Evolutionary conservation across 2,888 invertebrate species (phyloP), one percentile per base, ranked within the genome.

Genomic region (Agelastica alni): DNA sequence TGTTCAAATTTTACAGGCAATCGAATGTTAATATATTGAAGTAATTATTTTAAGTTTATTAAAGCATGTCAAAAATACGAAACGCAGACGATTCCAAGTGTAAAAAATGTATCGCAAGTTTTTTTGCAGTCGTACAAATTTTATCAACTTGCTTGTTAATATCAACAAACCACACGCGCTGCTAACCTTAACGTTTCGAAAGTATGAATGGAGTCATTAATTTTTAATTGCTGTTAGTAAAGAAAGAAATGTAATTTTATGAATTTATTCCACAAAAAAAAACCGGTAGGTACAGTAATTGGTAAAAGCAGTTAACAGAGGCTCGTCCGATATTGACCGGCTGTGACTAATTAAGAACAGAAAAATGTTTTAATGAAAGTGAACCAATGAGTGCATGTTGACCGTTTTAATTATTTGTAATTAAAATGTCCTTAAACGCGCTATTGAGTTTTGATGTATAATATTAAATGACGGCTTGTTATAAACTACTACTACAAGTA

Each of bases 341-440:
- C 46, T 46, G 46, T 22, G 28, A 37, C 47, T 37, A 47, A 47
- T 47, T 47, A 47, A 47, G 37, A 47, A 9, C 22, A n/a, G 52
- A 41, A 45, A 53, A 46, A 46, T 53, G 45, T 46, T 53, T 46
- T 53, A 46, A 53, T 41, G 52, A 46, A 53, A 16, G 30, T 28
- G 36, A 43, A 12, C 32, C 36, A 36, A 43, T 36, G 51, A 30
- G 22, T 42, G 22, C 26, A 46, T 52, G 41, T 52, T 47, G 44
- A 53, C 52, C 32, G 46, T 30, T 32, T 53, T 46, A 53, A 53
- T 53, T 46, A 42, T 28, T 31, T 30, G 32, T 46, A 53, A 53
- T 53, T 53, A 12, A 34, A 16, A 34, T 22, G 22, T 36, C 34
- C 34, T 47, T 37, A 47, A 47, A 47, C 16, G 28, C 36, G 17